Conservation (phyloP, 2,113 vertebrate genomes). For the Rhinolophus ferrumequinum region DNA sequence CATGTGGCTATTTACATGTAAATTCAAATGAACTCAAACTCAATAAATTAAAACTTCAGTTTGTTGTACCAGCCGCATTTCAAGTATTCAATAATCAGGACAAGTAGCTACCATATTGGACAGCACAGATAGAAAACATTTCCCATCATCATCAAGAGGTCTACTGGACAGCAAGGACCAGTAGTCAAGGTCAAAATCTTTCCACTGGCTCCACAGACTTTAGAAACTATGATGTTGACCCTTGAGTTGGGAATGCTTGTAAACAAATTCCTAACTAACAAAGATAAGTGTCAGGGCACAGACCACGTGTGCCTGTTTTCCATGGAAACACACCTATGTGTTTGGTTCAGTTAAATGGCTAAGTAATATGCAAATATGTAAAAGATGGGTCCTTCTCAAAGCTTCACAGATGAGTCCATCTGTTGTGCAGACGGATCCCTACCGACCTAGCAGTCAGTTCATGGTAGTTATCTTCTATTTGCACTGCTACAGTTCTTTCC, state of each 20-base stretch:
- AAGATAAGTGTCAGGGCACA: not conserved
- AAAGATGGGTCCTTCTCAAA: not conserved
- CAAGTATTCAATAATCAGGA: not conserved
- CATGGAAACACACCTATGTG: not conserved
- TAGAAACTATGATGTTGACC: not conserved
- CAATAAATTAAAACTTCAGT: not conserved
- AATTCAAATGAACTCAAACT: not conserved
- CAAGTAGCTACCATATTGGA: not conserved
- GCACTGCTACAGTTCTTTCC: not conserved
- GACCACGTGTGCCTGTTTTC: not conserved
- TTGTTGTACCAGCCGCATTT: not conserved
- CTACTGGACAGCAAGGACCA: not conserved
- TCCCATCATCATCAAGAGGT: too few species aligned
- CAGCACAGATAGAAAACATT: not conserved
- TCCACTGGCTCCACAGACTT: not conserved
- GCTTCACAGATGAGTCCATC: not conserved
- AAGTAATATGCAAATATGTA: not conserved
- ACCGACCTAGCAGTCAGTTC: not conserved
- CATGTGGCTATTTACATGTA: not conserved
- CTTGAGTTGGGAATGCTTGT: slow-evolving; percentile 37
- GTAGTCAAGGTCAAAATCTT: not conserved
- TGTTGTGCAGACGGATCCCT: not conserved
- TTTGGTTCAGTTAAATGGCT: not conserved
- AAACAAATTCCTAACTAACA: not conserved
- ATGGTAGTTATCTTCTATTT: not conserved